These are phyloP conservation scores for Sarotherodon lohbergeri DNA, from an alignment of 2,113 vertebrate species.

Conservation along the genomic window DNA sequence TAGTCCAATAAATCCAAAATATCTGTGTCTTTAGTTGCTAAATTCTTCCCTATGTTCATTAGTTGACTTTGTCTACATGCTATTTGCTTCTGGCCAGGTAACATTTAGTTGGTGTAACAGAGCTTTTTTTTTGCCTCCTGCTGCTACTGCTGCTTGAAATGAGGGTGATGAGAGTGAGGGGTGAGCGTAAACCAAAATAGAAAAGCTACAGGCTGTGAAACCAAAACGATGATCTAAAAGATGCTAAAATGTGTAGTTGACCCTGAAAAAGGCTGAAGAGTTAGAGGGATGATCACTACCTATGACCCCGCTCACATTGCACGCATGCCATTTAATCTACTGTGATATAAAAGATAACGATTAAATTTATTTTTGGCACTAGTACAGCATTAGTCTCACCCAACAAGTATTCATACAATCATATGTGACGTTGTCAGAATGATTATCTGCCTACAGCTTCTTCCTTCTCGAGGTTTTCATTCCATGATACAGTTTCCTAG, in stretches of 20 bases:
- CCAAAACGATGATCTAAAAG: background rate
- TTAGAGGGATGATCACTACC: background rate
- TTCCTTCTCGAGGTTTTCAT: constrained; percentile 17
- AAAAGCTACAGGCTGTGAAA: background rate
- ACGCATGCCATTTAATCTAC: background rate
- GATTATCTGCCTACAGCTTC: constrained; percentile 26
- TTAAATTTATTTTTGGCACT: background rate
- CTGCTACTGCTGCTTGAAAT: background rate
- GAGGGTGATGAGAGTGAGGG: background rate
- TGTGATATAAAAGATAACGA: background rate
- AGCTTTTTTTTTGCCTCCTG: background rate
- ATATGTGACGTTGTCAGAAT: background rate
- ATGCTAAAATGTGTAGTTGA: background rate
- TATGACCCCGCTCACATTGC: background rate
- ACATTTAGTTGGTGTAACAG: background rate
- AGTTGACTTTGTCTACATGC: background rate
- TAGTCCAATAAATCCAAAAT: background rate
- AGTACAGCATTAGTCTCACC: background rate
- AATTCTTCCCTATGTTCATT: background rate
- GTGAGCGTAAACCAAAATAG: background rate
- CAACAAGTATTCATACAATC: background rate
- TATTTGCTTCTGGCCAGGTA: background rate
- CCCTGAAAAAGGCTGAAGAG: background rate
- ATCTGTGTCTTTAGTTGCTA: background rate
- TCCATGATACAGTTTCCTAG: constrained; percentile 12